Evolutionary conservation across 30 jellyfish, hydroid and myxozoan genomes (phyloP).

Genomic region (Cassiopea xamachana): DNA sequence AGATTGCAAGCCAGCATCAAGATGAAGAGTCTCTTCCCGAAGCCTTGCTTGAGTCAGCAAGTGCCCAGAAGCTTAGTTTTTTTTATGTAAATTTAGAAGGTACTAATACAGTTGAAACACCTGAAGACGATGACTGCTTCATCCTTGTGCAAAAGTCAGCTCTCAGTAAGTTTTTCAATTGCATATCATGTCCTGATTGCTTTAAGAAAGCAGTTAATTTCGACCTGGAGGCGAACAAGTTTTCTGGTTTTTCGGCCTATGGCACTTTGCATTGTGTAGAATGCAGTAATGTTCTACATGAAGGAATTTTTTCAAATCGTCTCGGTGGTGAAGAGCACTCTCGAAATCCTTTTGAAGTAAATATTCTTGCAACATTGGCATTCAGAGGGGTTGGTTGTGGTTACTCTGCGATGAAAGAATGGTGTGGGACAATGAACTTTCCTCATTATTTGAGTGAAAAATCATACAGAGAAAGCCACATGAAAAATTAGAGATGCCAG

Average conservation of each 20-base stretch:
- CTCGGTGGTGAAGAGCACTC: not conserved
- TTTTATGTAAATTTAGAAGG: not conserved
- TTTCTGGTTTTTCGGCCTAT: not conserved
- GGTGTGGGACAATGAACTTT: not conserved
- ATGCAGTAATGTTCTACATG: not conserved
- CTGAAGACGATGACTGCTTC: not conserved
- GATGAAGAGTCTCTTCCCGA: not conserved
- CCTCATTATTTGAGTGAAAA: not conserved
- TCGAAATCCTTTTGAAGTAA: not conserved
- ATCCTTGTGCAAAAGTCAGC: not conserved
- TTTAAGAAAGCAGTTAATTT: not conserved
- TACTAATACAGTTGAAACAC: not conserved
- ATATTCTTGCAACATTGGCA: not conserved
- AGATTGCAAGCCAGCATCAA: not conserved
- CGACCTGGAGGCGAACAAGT: not conserved
- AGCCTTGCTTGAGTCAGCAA: not conserved
- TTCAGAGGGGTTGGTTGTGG: slow-evolving; percentile 6
- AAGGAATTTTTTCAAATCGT: not conserved
- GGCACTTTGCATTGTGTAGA: not conserved
- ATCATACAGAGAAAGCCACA: not conserved
- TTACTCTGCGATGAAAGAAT: not conserved
- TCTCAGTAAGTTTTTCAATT: not conserved
- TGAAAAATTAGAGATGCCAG: not conserved
- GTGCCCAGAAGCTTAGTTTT: not conserved
- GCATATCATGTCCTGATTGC: not conserved